Evolutionary conservation across 2,888 invertebrate genomes (phyloP).

Genomic region (Mechanitis messenoides): DNA sequence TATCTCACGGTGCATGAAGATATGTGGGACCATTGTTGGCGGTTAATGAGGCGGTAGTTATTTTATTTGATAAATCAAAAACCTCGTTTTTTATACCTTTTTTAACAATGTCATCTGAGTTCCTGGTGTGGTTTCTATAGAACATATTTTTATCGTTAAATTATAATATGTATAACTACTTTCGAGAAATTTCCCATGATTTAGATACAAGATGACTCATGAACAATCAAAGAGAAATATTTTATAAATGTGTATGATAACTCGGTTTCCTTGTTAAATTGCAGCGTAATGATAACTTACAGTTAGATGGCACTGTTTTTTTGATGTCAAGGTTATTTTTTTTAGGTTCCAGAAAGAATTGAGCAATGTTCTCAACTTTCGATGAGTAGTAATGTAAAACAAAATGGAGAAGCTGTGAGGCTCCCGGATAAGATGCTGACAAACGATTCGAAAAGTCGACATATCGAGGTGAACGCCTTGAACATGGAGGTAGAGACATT

Average conservation of each 20-base stretch:
- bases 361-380: slow-evolving; percentile 59
- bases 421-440: slow-evolving; percentile 42
- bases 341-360: slow-evolving; percentile 64
- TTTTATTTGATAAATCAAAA: slow-evolving; percentile 10
- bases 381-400: slow-evolving; percentile 47
- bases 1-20: slow-evolving; percentile 24
- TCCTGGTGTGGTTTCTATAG: not conserved
- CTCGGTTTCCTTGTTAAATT: slow-evolving; percentile 37
- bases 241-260: slow-evolving; percentile 39
- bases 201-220: slow-evolving; percentile 30
- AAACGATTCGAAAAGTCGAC: slow-evolving; percentile 44
- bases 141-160: not conserved
- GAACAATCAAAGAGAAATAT: slow-evolving; percentile 44
- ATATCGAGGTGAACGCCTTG: slow-evolving; percentile 67
- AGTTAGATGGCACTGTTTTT: slow-evolving; percentile 34
- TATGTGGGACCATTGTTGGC: slow-evolving; percentile 19
- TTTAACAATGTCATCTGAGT: not conserved
- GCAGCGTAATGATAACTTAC: slow-evolving; percentile 40
- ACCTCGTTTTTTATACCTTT: not conserved
- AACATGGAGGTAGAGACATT: slow-evolving; percentile 82
- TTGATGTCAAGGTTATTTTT: slow-evolving; percentile 32
- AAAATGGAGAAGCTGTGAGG: slow-evolving; percentile 46
- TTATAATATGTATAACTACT: slow-evolving; percentile 9
- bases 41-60: slow-evolving; percentile 18
- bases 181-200: slow-evolving; percentile 34